Base-by-base conservation (phyloP, 2,113 vertebrate genomes). In the Zosterops pallidus region DNA sequence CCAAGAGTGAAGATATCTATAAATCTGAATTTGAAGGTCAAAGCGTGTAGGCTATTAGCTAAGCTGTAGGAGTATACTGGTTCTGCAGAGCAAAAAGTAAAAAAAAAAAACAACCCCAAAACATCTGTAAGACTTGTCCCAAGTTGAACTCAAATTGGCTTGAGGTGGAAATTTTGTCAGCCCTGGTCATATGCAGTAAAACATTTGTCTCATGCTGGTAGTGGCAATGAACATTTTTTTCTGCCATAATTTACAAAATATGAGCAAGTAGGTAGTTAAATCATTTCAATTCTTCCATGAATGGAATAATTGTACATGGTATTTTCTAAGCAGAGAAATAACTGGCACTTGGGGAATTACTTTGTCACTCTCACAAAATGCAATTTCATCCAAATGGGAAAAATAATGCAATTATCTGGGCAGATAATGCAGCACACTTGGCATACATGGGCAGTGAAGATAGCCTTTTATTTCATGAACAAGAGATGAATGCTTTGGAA, bases 301-400 rank as follows among this genome's bases (percentile, higher is more conserved):
- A 81, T 64, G 68, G 92, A 81, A 92, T 42, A 70, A 88, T 89
- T 88, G 78, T 63, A 63, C 37, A 14, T 55, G 49, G 46, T 65
- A 42, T 90, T 93, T 90, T 93, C 49, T 90, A 93, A 85, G 71
- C 42, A 93, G 83, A 93, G 70, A 80, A 86, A 83, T 67, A 94
- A 86, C 55, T 74, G 67, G 29, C 4, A 3, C 83, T 90, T 70
- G 64, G 59, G 85, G 77, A 82, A 90, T 89, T 83, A 72, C 57
- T 86, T 92, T 94, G 90, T 91, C 68, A 62, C 69, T 95, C 50
- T 94, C 92, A 92, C 93, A 90, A 91, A 95, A 95, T 86, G 86
- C 55, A 77, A 68, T 92, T 95, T 92, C 59, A 64, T 90, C 72
- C 94, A 74, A 89, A 71, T 9, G 31, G 76, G 72, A 59, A 91